Evolutionary conservation across 2,888 invertebrate genomes (phyloP), one percentile per base, ranked within the genome.

Genomic region (Escarpia spicata): DNA sequence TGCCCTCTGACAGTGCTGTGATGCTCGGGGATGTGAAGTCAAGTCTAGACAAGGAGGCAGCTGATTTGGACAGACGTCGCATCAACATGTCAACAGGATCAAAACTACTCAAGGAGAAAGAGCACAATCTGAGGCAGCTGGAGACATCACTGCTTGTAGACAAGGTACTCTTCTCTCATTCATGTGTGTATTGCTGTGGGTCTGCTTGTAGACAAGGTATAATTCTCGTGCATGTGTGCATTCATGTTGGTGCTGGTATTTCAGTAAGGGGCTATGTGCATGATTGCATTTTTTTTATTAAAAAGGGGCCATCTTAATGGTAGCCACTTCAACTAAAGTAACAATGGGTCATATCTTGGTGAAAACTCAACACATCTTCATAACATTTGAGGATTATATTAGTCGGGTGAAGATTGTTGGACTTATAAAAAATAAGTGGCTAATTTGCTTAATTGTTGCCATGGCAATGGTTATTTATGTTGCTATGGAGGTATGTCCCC

Each of bases 71-170:
- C 93, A 94, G 95, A 90, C 94, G 96, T 93, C 95, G 94, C 92
- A 93, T 94, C 43, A 95, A 96, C 93, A 95, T 96, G 95, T 95
- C 95, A 44, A 94, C 95, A 9, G 96, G 96, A 0, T 94, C 94
- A 9, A 93, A 95, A 31, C 94, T 96, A 12, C 93, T 96, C 15
- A 94, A 94, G 93, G 95, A 96, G 94, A 96, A 96, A 93, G 95
- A 96, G 92, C 93, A 93, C 92, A 95, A 95, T 58, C 93, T 96
- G 3, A 93, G 94, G 43, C 95, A 95, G 93, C 94, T 96, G 93
- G 93, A 95, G 92, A 60, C 90, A 3, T 91, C 92, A 43, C n/a
- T 92, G 43, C 91, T 44, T n/a, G 44, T 75, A 26, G 75, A 75
- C 75, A n/a, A 75, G 75, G 75, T 75, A 75, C 75, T 26, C 75